Evolutionary conservation across 2,113 vertebrate genomes (phyloP).

Genomic region (Cisticola juncidis): DNA sequence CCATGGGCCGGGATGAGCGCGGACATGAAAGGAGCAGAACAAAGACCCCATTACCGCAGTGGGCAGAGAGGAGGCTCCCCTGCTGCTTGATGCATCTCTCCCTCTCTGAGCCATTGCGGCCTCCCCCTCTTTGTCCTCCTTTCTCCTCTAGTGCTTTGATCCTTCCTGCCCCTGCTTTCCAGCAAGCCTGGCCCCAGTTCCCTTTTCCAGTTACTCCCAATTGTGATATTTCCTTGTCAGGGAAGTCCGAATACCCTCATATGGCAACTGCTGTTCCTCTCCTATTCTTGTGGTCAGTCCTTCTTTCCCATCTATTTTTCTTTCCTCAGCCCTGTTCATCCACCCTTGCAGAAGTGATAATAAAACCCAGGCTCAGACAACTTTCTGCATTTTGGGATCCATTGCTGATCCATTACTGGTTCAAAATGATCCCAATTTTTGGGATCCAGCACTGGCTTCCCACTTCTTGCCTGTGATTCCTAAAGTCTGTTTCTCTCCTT

Average conservation of each 20-base stretch:
- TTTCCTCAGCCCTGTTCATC: not conserved
- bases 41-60: conserved; percentile 48
- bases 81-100: conserved; percentile 56
- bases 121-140: conserved; percentile 42
- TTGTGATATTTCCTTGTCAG: not conserved
- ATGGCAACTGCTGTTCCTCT: not conserved
- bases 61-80: conserved; percentile 48
- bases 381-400: not conserved
- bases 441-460: not conserved
- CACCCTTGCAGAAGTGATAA: not conserved
- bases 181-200: not conserved
- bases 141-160: conserved; percentile 35
- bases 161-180: conserved; percentile 23
- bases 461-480: not conserved
- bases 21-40: conserved; percentile 64
- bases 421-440: not conserved
- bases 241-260: not conserved
- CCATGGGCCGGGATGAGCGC: not conserved
- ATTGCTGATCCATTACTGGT: not conserved
- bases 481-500: not conserved
- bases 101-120: conserved; percentile 11
- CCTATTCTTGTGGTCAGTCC: not conserved
- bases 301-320: not conserved
- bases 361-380: not conserved
- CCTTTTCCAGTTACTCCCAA: not conserved